Evolutionary conservation across 2,797 vertebrate genomes (phyloP).

Genomic region (Pogonophryne albipinna): DNA sequence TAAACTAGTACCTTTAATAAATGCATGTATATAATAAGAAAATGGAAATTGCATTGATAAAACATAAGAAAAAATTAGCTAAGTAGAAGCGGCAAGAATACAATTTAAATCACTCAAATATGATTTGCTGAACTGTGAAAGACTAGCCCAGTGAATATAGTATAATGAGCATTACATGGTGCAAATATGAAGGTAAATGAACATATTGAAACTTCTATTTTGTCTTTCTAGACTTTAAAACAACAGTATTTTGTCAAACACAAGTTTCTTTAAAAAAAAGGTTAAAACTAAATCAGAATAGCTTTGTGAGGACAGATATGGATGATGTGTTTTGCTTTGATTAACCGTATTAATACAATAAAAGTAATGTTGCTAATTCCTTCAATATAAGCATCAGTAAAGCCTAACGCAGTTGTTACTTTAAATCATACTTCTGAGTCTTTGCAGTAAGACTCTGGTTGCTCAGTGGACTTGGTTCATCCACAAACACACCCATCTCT

Average conservation of each 20-base stretch:
- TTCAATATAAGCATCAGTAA: no score
- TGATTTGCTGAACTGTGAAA: not conserved
- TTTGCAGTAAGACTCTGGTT: constrained; percentile 50
- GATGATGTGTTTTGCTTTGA: not conserved
- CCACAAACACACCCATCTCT: constrained; percentile 79
- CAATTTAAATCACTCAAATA: not conserved
- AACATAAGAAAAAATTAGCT: not conserved
- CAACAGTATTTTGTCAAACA: not conserved
- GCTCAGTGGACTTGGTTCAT: constrained; percentile 4
- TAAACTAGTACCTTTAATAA: not conserved
- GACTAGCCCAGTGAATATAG: no score
- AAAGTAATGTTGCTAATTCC: no score
- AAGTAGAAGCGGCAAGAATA: not conserved
- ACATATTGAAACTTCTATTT: not conserved
- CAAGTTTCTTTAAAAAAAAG: not conserved
- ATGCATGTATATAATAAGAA: not conserved
- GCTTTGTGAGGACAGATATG: not conserved
- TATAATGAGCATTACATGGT: not conserved
- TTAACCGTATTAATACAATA: not conserved
- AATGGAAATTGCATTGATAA: not conserved
- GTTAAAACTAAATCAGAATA: not conserved
- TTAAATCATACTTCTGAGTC: not conserved
- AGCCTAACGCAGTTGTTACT: no score
- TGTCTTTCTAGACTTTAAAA: not conserved
- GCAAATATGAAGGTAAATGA: not conserved